These are phyloP conservation scores for Formica exsecta DNA, from an alignment of 1,140 invertebrate genomes.

Conservation along the genomic window DNA sequence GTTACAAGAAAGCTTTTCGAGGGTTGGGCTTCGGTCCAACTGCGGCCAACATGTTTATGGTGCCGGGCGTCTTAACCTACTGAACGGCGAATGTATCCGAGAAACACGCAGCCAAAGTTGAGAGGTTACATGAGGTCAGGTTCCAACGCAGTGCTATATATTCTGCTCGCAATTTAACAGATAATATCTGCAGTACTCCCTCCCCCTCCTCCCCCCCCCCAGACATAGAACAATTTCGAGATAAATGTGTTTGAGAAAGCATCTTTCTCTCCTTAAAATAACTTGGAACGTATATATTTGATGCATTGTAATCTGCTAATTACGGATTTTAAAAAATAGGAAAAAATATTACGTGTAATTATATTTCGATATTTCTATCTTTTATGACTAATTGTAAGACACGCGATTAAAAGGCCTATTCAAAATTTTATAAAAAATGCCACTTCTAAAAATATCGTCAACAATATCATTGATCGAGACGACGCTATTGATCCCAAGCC, in stretches of 20 bases:
- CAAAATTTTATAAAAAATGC: conserved; percentile 13
- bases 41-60: conserved; percentile 76
- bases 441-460: conserved; percentile 15
- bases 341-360: not conserved
- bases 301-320: not conserved
- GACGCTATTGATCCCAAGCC: conserved; percentile 29
- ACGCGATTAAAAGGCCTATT: no score
- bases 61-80: conserved; percentile 74
- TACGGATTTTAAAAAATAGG: not conserved
- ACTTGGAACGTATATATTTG: not conserved
- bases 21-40: conserved; percentile 72
- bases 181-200: conserved; percentile 55
- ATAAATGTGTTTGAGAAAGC: not conserved
- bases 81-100: conserved; percentile 65
- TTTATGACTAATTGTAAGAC: not conserved
- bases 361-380: not conserved
- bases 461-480: conserved; percentile 20
- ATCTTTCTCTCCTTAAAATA: not conserved
- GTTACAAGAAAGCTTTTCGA: conserved; percentile 70
- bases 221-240: not conserved
- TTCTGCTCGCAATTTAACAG: conserved; percentile 57
- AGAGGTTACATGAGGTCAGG: conserved; percentile 75
- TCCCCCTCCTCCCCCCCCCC: no score
- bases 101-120: conserved; percentile 56
- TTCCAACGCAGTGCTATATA: conserved; percentile 35